Percentiles rank a stretch among this genome's conserved stretches.
These are phyloP conservation scores for Pluvianellus socialis DNA, from an alignment of 2,113 vertebrate species.

Conservation along the genomic window DNA sequence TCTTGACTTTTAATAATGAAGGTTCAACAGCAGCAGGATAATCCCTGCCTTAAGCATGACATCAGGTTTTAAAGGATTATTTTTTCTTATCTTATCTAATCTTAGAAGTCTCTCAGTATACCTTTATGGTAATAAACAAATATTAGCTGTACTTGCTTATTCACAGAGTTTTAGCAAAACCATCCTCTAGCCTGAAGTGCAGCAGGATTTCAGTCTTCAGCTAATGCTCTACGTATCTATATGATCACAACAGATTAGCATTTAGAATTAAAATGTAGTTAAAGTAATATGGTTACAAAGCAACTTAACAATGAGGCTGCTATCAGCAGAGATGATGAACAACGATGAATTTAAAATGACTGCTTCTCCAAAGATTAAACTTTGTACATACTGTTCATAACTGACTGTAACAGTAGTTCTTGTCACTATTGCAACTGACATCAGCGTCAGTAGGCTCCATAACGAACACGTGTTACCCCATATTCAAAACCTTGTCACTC, in stretches of 20 bases:
- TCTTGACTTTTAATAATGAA: background rate
- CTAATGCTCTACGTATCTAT: background rate
- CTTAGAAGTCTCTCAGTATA: background rate
- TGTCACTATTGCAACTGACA: background rate
- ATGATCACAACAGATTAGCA: background rate
- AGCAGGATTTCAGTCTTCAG: background rate
- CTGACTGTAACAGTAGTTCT: background rate
- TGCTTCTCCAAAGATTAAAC: background rate
- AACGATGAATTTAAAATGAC: background rate
- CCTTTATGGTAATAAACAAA: slow-evolving; percentile 23
- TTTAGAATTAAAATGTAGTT: slow-evolving; percentile 26
- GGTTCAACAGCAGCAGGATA: background rate
- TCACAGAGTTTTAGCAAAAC: slow-evolving; percentile 17
- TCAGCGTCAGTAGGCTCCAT: background rate
- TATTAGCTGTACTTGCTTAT: slow-evolving; percentile 7
- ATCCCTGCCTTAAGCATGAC: background rate
- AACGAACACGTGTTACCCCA: background rate
- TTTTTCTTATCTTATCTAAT: background rate
- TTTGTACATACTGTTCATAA: background rate
- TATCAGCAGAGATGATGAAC: background rate
- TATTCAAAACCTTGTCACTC: background rate
- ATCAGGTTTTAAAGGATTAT: slow-evolving; percentile 8
- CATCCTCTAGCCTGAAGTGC: background rate
- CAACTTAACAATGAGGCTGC: background rate
- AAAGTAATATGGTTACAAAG: background rate